Conservation (phyloP, 1,140 invertebrate genomes). For the Sipha flava region DNA sequence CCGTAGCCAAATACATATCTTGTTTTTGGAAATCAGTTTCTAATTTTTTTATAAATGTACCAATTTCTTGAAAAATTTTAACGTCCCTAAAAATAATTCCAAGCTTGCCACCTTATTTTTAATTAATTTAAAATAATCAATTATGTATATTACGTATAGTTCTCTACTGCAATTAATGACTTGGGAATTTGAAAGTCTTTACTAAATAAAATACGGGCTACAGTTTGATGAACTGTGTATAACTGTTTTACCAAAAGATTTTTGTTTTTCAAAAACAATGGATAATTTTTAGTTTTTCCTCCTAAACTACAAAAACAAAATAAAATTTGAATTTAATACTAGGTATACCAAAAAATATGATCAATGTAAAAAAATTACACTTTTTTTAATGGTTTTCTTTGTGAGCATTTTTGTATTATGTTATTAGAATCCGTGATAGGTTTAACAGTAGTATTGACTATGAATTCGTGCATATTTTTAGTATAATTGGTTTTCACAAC, state of each 20-base stretch:
- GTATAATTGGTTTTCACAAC: background rate
- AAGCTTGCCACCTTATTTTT: no score
- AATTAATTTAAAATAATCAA: background rate
- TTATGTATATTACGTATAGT: background rate
- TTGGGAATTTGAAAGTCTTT: background rate
- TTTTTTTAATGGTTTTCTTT: background rate
- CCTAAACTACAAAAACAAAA: background rate
- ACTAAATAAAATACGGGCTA: background rate
- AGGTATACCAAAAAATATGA: background rate
- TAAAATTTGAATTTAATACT: background rate
- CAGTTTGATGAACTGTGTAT: constrained; percentile 7
- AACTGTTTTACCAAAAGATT: background rate
- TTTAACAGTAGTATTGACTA: background rate
- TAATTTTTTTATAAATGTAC: background rate
- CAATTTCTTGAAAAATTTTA: background rate
- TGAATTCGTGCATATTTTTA: background rate
- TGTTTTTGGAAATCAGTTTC: constrained; percentile 39
- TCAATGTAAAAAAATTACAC: background rate
- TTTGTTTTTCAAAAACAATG: constrained; percentile 5
- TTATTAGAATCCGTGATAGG: background rate
- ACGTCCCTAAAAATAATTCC: background rate
- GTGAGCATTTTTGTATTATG: background rate
- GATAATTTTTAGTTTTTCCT: background rate
- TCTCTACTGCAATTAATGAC: background rate
- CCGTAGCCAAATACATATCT: background rate